Conservation (phyloP, 2,113 vertebrate genomes). For the Columbina picui region DNA sequence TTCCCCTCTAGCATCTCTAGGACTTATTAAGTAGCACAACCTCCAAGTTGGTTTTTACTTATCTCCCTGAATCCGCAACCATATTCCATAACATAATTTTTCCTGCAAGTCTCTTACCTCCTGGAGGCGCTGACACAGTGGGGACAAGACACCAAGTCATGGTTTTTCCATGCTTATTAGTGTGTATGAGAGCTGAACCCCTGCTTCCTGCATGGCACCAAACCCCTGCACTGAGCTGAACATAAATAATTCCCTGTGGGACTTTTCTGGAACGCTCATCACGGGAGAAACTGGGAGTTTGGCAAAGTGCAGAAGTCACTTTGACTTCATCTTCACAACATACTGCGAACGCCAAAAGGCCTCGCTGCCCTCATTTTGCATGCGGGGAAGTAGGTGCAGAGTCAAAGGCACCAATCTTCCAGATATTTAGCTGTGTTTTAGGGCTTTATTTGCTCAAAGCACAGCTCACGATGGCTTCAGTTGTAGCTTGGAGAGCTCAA, state of each 20-base stretch:
- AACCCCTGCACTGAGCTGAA: not conserved
- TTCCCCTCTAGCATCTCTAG: not conserved
- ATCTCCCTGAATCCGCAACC: not conserved
- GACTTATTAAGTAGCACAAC: not conserved
- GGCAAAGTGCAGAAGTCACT: not conserved
- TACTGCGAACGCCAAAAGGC: not conserved
- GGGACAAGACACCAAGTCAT: not conserved
- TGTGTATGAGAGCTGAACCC: not conserved
- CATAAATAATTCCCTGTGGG: not conserved
- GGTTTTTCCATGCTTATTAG: not conserved
- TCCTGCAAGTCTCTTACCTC: not conserved
- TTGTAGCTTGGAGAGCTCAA: not conserved
- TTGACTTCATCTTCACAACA: not conserved
- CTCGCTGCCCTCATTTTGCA: not conserved
- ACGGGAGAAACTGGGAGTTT: not conserved
- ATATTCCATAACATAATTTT: not conserved
- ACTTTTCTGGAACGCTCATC: slow-evolving; percentile 10
- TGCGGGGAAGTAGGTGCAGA: not conserved
- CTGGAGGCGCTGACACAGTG: not conserved
- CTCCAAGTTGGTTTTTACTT: not conserved
- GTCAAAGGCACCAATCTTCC: not conserved
- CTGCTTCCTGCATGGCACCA: not conserved
- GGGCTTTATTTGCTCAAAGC: not conserved
- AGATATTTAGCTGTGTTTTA: not conserved
- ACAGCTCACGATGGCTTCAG: not conserved